Conservation (phyloP, 2,113 vertebrate species). For the Notarius lentiginosus region DNA sequence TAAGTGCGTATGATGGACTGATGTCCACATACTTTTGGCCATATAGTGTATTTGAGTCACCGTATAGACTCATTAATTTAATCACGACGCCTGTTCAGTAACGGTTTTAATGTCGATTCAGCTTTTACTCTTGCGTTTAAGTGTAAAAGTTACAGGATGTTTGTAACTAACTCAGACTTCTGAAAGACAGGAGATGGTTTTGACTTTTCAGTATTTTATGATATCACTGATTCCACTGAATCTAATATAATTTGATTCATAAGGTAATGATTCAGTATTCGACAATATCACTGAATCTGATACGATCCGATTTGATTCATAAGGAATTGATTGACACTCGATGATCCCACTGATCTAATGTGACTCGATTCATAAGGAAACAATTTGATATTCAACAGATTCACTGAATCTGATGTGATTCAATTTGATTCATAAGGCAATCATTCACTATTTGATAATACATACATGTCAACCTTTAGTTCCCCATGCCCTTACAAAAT, state of each 20-base stretch:
- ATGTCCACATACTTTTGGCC: background rate
- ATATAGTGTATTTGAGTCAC: background rate
- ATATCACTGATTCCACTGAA: background rate
- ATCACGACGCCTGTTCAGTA: background rate
- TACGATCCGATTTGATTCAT: background rate
- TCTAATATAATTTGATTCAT: background rate
- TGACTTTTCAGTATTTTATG: background rate
- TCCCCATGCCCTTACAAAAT: too few relatives aligned
- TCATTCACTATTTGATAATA: background rate
- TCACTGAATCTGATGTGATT: background rate
- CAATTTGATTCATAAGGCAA: background rate
- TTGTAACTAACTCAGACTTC: background rate
- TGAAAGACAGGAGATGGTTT: background rate
- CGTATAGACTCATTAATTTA: background rate
- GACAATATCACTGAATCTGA: background rate
- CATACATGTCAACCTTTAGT: too few relatives aligned
- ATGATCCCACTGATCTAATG: too few relatives aligned
- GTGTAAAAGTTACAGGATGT: background rate
- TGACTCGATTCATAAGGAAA: too few relatives aligned
- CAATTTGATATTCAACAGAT: background rate
- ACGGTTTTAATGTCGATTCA: background rate
- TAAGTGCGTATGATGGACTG: background rate
- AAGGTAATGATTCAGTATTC: background rate
- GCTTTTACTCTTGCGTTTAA: background rate
- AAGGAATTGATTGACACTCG: background rate